These are phyloP conservation scores for Phodopus roborovskii DNA, from an alignment of 2,113 vertebrate genomes.

Conservation along the genomic window DNA sequence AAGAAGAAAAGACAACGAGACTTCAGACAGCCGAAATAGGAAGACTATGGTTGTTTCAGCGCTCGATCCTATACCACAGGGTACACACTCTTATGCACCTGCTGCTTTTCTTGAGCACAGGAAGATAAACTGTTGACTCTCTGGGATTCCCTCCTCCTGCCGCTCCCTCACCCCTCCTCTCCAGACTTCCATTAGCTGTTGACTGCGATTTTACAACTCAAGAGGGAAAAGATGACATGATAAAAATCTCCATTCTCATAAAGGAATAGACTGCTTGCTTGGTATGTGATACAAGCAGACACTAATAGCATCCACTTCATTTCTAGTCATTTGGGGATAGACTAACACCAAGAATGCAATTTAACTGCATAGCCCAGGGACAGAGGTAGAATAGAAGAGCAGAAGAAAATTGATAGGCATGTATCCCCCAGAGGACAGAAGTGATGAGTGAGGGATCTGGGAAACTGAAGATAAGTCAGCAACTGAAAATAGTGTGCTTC, in stretches of 20 bases:
- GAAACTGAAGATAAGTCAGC: neutral
- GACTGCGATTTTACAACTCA: neutral
- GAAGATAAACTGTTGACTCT: neutral
- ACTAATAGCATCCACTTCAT: neutral
- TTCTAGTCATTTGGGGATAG: neutral
- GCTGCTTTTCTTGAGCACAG: neutral
- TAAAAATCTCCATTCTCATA: slow-evolving; percentile 11
- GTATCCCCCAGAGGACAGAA: neutral
- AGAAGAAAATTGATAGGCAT: neutral
- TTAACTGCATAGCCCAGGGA: neutral
- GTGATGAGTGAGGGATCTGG: neutral
- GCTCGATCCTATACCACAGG: neutral
- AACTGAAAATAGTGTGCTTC: slow-evolving; percentile 4
- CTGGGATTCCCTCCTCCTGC: neutral
- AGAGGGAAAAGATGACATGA: neutral
- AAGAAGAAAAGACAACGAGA: neutral
- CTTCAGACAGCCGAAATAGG: neutral
- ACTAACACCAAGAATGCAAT: neutral
- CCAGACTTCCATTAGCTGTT: neutral
- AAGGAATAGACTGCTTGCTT: neutral
- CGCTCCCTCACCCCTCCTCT: neutral
- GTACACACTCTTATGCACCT: neutral
- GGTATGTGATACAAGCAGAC: neutral
- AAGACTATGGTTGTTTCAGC: neutral
- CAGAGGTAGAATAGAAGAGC: neutral